Evolutionary conservation across 1,140 invertebrate species (phyloP), one percentile per base, ranked within the genome.

Genomic region (Bombus sylvicola): DNA sequence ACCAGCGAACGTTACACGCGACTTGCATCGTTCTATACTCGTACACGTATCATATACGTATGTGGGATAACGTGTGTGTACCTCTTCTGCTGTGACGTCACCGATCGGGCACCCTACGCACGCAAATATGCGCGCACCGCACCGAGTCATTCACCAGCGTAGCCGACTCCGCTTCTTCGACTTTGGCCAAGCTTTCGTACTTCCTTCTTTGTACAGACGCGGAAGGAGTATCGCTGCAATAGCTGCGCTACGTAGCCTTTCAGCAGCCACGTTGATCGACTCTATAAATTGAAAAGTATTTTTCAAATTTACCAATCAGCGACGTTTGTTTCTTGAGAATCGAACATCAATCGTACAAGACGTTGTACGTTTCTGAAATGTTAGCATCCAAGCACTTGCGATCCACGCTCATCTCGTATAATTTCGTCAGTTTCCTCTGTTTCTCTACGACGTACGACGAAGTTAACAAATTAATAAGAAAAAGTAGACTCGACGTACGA

Each of bases 1-100:
- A 89, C 13, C 25, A 39, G 57, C 37, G 85, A 86, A 72, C 88
- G 89, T 90, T 88, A 89, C 81, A 85, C 81, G 85, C 77, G 81
- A 85, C 81, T 87, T 78, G n/a, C 39, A 72, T 59, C 85, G 72
- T 88, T 74, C 59, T 41, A 68, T 41, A 64, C 3, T 25, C 64
- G 15, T 6, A 18, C 31, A 8, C 31, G 64, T 31, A 15, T 2
- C 2, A 2, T 68, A 74, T 69, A 25, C 39, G 75, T 69, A 31
- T 79, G 74, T 66, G 59, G 37, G 34, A 57, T 74, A 66, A 75
- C 69, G 74, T 79, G 72, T 43, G 71, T 41, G 47, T 77, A 34
- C 72, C 74, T 84, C 25, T 41, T 79, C 12, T 8, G 22, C 1
- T 43, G 75, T 86, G 87, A 88, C 81, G 89, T 90, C 89, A 88